phyloP scores from a whole-genome alignment of 2,113 vertebrate species.

The Poeciliopsis turrubarensis region DNA sequence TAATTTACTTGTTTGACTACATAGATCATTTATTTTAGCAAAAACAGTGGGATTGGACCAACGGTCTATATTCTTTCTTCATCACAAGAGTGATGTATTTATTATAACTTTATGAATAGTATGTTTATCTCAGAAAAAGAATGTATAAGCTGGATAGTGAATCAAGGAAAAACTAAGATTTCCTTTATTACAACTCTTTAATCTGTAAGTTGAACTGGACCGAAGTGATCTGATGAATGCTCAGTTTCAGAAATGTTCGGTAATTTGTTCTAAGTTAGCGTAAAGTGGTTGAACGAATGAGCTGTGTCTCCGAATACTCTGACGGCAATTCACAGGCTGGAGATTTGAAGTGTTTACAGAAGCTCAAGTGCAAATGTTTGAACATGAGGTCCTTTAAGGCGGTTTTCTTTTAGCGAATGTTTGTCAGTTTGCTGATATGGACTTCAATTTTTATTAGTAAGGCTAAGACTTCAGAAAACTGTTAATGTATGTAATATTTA shows the following conservation, averaged over 20 bases:
- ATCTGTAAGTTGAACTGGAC: slow-evolving; percentile 61
- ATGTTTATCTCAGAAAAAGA: slow-evolving; percentile 19
- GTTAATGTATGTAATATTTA: not conserved
- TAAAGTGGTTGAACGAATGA: slow-evolving; percentile 33
- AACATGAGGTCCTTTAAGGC: slow-evolving; percentile 4
- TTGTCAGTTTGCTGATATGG: not conserved
- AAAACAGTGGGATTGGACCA: too few relatives aligned
- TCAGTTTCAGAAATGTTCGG: slow-evolving; percentile 49
- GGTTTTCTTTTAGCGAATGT: not conserved
- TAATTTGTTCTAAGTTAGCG: slow-evolving; percentile 79
- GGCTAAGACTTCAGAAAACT: not conserved
- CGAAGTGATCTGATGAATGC: slow-evolving; percentile 60
- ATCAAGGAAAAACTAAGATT: slow-evolving; percentile 59
- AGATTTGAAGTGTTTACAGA: slow-evolving; percentile 35
- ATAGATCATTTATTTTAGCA: too few relatives aligned
- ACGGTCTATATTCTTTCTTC: too few relatives aligned
- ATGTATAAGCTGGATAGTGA: slow-evolving; percentile 39
- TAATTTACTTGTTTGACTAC: too few relatives aligned
- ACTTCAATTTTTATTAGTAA: not conserved
- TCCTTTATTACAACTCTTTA: slow-evolving; percentile 69
- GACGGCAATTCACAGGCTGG: slow-evolving; percentile 23
- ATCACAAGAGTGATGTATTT: not conserved
- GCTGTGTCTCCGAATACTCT: slow-evolving; percentile 39
- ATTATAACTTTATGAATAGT: slow-evolving; percentile 25
- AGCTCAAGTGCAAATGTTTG: slow-evolving; percentile 4